A percentile compares a stretch with the other conserved stretches of the same genome.
phyloP scores from a whole-genome alignment of 2,113 vertebrate species.

The Campylomormyrus numenius region DNA sequence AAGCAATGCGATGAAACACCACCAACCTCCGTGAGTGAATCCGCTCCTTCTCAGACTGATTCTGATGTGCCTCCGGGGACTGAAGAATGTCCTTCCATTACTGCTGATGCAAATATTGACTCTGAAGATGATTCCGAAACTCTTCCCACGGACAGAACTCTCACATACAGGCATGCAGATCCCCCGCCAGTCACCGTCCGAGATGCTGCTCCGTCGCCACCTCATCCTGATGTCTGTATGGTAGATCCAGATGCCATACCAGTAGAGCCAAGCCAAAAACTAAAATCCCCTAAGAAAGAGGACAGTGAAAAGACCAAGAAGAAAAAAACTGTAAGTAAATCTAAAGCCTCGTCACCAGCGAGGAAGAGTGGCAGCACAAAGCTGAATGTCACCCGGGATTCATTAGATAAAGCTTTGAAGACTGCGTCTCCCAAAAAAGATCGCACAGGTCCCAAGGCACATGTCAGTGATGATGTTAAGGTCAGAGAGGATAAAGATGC shows the following conservation, averaged over 20 bases:
- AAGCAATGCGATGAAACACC: slow-evolving; percentile 90
- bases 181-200: slow-evolving; percentile 74
- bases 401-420: slow-evolving; percentile 68
- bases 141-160: slow-evolving; percentile 87
- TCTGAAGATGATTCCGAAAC: slow-evolving; percentile 96
- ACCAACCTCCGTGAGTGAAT: slow-evolving; percentile 86
- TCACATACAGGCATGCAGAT: slow-evolving; percentile 83
- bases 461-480: slow-evolving; percentile 61
- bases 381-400: slow-evolving; percentile 68
- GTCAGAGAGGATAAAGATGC: slow-evolving; percentile 82
- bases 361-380: slow-evolving; percentile 79
- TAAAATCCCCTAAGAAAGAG: slow-evolving; percentile 78
- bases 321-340: slow-evolving; percentile 78
- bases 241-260: slow-evolving; percentile 85
- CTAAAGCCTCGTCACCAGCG: slow-evolving; percentile 79
- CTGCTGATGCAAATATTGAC: slow-evolving; percentile 92
- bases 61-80: slow-evolving; percentile 90
- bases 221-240: slow-evolving; percentile 88
- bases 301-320: slow-evolving; percentile 81
- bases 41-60: slow-evolving; percentile 84
- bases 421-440: slow-evolving; percentile 83
- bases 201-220: slow-evolving; percentile 79
- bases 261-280: slow-evolving; percentile 69
- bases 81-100: slow-evolving; percentile 92
- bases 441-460: slow-evolving; percentile 56